These are phyloP conservation scores for Pseudorectes ferrugineus DNA, from an alignment of 2,113 vertebrate species.

Conservation along the genomic window DNA sequence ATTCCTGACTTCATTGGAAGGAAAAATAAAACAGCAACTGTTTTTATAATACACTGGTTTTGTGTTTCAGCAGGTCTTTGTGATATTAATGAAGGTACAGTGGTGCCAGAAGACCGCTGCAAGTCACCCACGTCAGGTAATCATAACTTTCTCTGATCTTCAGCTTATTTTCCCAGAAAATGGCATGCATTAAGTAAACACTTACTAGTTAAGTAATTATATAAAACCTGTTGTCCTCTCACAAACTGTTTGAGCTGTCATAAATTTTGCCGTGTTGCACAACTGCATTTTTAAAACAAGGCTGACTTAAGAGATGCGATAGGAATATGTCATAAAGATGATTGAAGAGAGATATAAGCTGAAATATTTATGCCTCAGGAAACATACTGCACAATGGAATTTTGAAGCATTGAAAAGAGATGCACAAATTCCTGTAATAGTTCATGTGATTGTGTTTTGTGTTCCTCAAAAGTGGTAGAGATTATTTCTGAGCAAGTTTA, in stretches of 20 bases:
- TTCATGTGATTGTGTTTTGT: background rate
- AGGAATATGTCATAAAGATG: background rate
- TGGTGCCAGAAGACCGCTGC: conserved; percentile 93
- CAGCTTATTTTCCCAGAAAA: background rate
- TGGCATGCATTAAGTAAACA: background rate
- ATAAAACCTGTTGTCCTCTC: background rate
- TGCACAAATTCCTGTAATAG: background rate
- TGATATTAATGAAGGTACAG: conserved; percentile 91
- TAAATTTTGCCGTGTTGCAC: background rate
- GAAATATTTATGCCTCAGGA: background rate
- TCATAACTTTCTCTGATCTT: conserved; percentile 45
- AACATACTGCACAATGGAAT: background rate
- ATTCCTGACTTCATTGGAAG: background rate
- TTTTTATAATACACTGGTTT: background rate
- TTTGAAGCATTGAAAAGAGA: background rate
- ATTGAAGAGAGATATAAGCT: background rate
- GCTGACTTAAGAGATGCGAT: background rate
- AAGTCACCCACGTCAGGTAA: conserved; percentile 99
- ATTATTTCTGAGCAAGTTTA: background rate
- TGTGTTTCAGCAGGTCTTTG: conserved; percentile 84
- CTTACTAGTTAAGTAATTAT: background rate
- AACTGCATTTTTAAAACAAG: background rate
- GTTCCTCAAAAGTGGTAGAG: background rate
- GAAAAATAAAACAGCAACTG: background rate
- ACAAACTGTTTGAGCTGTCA: background rate